Evolutionary conservation across 2,113 vertebrate genomes (phyloP).

Genomic region (Pholis gunnellus): DNA sequence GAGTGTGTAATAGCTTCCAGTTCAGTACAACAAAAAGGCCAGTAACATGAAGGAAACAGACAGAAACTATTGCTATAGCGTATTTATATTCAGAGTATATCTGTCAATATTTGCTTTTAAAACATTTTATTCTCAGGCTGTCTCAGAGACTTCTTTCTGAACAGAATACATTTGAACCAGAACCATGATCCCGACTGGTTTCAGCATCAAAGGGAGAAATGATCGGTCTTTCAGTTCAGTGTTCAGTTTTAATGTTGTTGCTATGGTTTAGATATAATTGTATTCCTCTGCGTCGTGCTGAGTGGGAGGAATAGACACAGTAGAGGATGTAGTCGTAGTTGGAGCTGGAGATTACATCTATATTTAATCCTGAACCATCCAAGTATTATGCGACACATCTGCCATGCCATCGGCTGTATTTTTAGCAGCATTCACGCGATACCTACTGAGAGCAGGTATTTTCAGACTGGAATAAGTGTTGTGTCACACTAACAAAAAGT

Average conservation of each 20-base stretch:
- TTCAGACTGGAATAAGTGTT: background rate
- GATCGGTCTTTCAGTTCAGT: conserved; percentile 20
- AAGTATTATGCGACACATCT: conserved; percentile 71
- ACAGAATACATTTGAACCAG: conserved; percentile 2
- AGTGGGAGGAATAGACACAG: conserved; percentile 54
- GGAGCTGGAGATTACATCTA: conserved; percentile 75
- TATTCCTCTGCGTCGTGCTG: conserved; percentile 60
- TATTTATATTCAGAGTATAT: background rate
- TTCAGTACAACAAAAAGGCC: background rate
- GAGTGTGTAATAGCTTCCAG: background rate
- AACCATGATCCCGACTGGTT: conserved; percentile 1
- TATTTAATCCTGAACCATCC: conserved; percentile 79
- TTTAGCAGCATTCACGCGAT: conserved; percentile 33
- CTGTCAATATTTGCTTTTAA: background rate
- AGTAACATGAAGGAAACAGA: background rate
- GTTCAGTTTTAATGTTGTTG: conserved; percentile 68
- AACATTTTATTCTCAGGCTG: background rate
- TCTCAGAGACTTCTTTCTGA: background rate
- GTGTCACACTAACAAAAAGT: background rate
- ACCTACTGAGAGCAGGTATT: conserved; percentile 42
- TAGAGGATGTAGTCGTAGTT: conserved; percentile 54
- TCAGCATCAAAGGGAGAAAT: conserved; percentile 27
- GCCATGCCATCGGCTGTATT: conserved; percentile 44
- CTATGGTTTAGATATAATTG: conserved; percentile 78
- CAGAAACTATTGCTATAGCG: background rate